Evolutionary conservation across 2,797 vertebrate species (phyloP).

Genomic region (Podargus strigoides): DNA sequence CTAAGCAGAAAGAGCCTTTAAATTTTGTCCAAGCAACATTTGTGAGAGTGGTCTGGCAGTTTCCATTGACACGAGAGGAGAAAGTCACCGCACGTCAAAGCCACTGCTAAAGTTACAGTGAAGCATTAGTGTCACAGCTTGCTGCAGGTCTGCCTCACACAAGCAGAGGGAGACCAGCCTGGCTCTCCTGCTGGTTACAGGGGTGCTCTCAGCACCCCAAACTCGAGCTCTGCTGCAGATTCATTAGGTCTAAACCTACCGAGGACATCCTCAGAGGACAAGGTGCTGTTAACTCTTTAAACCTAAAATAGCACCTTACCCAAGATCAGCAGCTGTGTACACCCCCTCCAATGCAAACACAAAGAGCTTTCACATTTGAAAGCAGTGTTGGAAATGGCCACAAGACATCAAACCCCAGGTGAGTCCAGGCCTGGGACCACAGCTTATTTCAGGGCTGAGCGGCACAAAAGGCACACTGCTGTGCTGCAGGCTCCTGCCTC

Average conservation of each 20-base stretch:
- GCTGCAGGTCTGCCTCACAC: neutral
- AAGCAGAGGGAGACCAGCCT: neutral
- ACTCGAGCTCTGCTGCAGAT: neutral
- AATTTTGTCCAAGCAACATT: neutral
- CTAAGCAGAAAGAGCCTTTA: neutral
- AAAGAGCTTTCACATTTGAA: neutral
- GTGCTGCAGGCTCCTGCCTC: neutral
- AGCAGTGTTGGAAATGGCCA: neutral
- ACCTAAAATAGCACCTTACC: neutral
- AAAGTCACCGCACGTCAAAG: neutral
- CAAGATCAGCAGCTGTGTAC: rapidly evolving
- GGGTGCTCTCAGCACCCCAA: neutral
- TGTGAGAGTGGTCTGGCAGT: neutral
- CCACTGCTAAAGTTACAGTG: neutral
- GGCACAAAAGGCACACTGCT: rapidly evolving
- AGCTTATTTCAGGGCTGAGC: neutral
- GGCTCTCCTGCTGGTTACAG: neutral
- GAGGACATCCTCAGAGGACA: neutral
- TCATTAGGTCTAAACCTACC: neutral
- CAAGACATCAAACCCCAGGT: rapidly evolving
- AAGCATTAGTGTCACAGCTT: neutral
- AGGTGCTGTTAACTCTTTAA: neutral
- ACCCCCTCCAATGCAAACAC: rapidly evolving
- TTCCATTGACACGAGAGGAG: rapidly evolving
- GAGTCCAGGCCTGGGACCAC: neutral